These are phyloP conservation scores for Laticauda laticaudata DNA, from an alignment of 2,113 vertebrate species.

Conservation along the genomic window DNA sequence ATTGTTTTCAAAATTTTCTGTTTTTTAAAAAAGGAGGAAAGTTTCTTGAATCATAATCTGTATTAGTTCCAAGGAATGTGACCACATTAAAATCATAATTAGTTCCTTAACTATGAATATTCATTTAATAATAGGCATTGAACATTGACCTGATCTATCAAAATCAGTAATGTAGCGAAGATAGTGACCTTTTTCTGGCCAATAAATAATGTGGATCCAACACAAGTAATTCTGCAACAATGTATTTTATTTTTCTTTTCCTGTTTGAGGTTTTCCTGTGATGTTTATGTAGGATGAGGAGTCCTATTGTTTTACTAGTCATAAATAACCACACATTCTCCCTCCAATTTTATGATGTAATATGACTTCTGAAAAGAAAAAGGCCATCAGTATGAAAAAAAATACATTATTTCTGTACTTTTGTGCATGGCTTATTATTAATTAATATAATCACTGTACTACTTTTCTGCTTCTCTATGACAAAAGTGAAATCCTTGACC, in stretches of 20 bases:
- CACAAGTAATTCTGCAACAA: slow-evolving; percentile 48
- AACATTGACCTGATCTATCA: not conserved
- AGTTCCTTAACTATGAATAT: slow-evolving; percentile 52
- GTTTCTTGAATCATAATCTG: slow-evolving; percentile 46
- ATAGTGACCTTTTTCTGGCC: slow-evolving; percentile 49
- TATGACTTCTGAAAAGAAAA: slow-evolving; percentile 37
- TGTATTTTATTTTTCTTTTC: slow-evolving; percentile 53
- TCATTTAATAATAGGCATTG: slow-evolving; percentile 40
- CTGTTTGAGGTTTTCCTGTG: slow-evolving; percentile 55
- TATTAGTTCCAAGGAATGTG: slow-evolving; percentile 63
- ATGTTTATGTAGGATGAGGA: slow-evolving; percentile 50
- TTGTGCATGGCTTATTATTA: not conserved
- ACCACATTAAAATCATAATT: slow-evolving; percentile 61
- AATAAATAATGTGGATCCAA: slow-evolving; percentile 42
- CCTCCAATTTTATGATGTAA: slow-evolving; percentile 15
- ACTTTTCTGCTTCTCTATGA: not conserved
- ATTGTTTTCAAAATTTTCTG: slow-evolving; percentile 41
- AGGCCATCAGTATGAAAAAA: slow-evolving; percentile 19
- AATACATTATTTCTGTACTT: slow-evolving; percentile 6
- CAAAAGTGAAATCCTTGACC: not conserved
- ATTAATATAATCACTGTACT: not conserved
- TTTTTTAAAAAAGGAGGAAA: slow-evolving; percentile 47
- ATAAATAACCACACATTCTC: slow-evolving; percentile 40
- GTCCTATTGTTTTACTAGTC: slow-evolving; percentile 47
- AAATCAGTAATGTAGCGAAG: slow-evolving; percentile 3